Percentiles rank a stretch among this genome's conserved stretches.
phyloP scores from a whole-genome alignment of 1,140 invertebrate genomes.

The Drosophila kepulauana region DNA sequence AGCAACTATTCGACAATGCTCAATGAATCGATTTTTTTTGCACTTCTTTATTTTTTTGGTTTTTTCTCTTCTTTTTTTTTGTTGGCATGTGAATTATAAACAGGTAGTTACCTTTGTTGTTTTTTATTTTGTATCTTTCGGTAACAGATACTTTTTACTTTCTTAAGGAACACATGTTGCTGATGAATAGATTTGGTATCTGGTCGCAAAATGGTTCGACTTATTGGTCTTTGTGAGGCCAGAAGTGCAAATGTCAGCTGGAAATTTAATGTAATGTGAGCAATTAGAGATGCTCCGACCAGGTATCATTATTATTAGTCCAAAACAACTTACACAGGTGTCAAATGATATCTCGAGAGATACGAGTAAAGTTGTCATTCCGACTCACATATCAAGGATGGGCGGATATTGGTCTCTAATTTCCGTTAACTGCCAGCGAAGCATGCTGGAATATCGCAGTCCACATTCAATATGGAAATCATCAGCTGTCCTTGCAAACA shows the following conservation, averaged over 20 bases:
- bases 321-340: slow-evolving; percentile 61
- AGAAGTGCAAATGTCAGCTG: slow-evolving; percentile 76
- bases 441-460: slow-evolving; percentile 11
- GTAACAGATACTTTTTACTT: slow-evolving; percentile 73
- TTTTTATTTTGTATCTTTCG: slow-evolving; percentile 36
- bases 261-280: slow-evolving; percentile 64
- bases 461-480: slow-evolving; percentile 28
- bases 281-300: slow-evolving; percentile 53
- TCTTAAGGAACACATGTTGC: slow-evolving; percentile 63
- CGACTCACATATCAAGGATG: slow-evolving; percentile 51
- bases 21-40: slow-evolving; percentile 59
- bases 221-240: slow-evolving; percentile 71
- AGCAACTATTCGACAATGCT: slow-evolving; percentile 55
- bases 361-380: slow-evolving; percentile 46
- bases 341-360: slow-evolving; percentile 54
- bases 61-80: neutral
- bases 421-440: slow-evolving; percentile 39
- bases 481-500: slow-evolving; percentile 19
- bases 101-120: slow-evolving; percentile 59
- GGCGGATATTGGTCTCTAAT: slow-evolving; percentile 66
- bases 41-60: slow-evolving; percentile 4
- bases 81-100: slow-evolving; percentile 71
- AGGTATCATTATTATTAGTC: slow-evolving; percentile 64
- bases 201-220: slow-evolving; percentile 51
- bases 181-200: slow-evolving; percentile 52